Conservation (phyloP, 2,797 vertebrate species). For the Catamblyrhynchus diadema region DNA sequence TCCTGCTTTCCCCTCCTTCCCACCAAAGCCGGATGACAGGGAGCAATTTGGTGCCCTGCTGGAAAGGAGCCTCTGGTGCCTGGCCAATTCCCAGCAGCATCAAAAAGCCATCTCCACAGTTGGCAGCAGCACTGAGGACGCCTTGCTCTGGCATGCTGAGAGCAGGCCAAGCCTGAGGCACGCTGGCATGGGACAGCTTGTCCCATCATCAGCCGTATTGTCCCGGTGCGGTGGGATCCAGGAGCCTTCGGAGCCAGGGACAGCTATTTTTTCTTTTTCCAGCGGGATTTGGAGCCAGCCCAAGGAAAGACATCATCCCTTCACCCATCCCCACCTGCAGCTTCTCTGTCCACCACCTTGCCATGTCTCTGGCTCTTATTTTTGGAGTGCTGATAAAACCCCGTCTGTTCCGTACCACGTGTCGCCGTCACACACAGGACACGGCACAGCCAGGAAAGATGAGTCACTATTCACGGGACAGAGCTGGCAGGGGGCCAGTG, state of each 20-base stretch:
- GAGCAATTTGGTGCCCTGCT: slow-evolving; percentile 51
- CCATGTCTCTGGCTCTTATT: neutral
- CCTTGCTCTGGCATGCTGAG: slow-evolving; percentile 39
- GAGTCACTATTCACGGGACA: slow-evolving; percentile 64
- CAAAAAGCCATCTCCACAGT: slow-evolving; percentile 57
- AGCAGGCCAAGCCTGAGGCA: neutral
- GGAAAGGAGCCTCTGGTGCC: neutral
- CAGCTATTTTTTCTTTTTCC: neutral
- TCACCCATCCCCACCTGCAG: slow-evolving; percentile 38
- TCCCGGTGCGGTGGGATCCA: neutral
- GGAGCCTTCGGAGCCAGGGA: neutral
- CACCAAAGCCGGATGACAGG: slow-evolving; percentile 52
- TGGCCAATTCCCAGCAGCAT: slow-evolving; percentile 38
- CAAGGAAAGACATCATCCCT: slow-evolving; percentile 8
- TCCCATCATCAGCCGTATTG: neutral
- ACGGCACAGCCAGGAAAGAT: slow-evolving; percentile 34
- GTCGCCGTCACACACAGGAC: neutral
- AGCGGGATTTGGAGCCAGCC: neutral
- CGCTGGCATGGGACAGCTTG: neutral
- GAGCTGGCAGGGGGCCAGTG: neutral
- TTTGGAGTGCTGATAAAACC: neutral
- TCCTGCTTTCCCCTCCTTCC: slow-evolving; percentile 30
- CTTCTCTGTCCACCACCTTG: neutral
- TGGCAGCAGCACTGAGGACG: slow-evolving; percentile 18
- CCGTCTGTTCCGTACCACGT: slow-evolving; percentile 6